Conservation (phyloP, 2,113 vertebrate species). For the Romanogobio albipinnatus region DNA sequence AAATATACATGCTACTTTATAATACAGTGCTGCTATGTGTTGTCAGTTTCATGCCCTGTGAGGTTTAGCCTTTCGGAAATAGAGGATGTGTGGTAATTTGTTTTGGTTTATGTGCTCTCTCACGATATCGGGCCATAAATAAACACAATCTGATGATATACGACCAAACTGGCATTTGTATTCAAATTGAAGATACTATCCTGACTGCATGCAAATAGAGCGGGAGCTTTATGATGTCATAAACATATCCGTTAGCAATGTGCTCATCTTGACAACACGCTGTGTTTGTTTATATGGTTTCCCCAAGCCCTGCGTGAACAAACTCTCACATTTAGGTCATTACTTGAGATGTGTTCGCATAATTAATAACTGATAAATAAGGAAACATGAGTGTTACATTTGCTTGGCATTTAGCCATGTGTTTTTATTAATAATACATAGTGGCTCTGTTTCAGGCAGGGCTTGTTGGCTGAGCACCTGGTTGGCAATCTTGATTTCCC, state of each 20-base stretch:
- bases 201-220: slow-evolving; percentile 6
- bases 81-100: background rate
- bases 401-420: slow-evolving; percentile 49
- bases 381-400: slow-evolving; percentile 7
- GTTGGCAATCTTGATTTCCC: slow-evolving; percentile 67
- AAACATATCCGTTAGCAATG: background rate
- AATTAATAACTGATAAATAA: background rate
- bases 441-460: slow-evolving; percentile 63
- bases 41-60: background rate
- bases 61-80: background rate
- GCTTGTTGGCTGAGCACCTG: slow-evolving; percentile 63
- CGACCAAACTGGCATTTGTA: background rate
- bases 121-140: background rate
- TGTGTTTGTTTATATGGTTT: slow-evolving; percentile 13
- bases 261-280: background rate
- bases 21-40: background rate
- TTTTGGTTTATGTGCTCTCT: background rate
- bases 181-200: slow-evolving; percentile 31
- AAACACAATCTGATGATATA: slow-evolving; percentile 16
- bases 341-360: background rate
- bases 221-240: background rate
- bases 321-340: slow-evolving; percentile 43
- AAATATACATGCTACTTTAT: background rate
- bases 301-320: background rate
- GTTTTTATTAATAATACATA: slow-evolving; percentile 55